Evolutionary conservation across 2,797 vertebrate genomes (phyloP).

Genomic region (Sebastes taczanowskii): DNA sequence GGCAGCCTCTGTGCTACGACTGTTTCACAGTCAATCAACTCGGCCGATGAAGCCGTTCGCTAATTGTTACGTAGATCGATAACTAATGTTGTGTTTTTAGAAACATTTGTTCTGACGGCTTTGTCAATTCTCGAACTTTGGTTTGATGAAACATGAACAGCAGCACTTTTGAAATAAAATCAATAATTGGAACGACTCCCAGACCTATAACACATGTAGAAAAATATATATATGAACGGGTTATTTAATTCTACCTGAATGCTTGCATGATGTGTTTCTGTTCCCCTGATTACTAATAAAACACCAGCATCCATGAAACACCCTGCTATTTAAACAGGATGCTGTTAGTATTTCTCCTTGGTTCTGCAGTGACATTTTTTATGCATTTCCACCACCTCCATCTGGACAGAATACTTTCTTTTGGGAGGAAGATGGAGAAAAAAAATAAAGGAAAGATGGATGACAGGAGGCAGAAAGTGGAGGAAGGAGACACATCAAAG

Average conservation of each 20-base stretch:
- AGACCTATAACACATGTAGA: slow-evolving; percentile 7
- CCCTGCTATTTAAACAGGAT: background rate
- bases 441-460: slow-evolving; percentile 49
- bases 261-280: background rate
- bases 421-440: slow-evolving; percentile 23
- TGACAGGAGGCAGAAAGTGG: slow-evolving; percentile 64
- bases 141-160: slow-evolving; percentile 48
- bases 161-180: slow-evolving; percentile 47
- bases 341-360: slow-evolving; percentile 7
- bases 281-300: slow-evolving; percentile 16
- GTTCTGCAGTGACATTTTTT: slow-evolving; percentile 42
- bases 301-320: background rate
- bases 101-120: slow-evolving; percentile 53
- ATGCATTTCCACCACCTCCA: slow-evolving; percentile 63
- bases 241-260: slow-evolving; percentile 10
- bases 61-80: slow-evolving; percentile 42
- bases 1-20: background rate
- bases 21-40: slow-evolving; percentile 41
- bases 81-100: slow-evolving; percentile 43
- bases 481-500: slow-evolving; percentile 72
- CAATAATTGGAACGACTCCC: slow-evolving; percentile 49
- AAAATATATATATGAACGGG: slow-evolving; percentile 4
- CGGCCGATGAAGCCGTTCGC: slow-evolving; percentile 21
- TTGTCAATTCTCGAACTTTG: slow-evolving; percentile 44
- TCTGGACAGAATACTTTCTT: slow-evolving; percentile 57